Evolutionary conservation across 2,113 vertebrate species (phyloP), one percentile per base, ranked within the genome.

Genomic region (Typhlomys cinereus): DNA sequence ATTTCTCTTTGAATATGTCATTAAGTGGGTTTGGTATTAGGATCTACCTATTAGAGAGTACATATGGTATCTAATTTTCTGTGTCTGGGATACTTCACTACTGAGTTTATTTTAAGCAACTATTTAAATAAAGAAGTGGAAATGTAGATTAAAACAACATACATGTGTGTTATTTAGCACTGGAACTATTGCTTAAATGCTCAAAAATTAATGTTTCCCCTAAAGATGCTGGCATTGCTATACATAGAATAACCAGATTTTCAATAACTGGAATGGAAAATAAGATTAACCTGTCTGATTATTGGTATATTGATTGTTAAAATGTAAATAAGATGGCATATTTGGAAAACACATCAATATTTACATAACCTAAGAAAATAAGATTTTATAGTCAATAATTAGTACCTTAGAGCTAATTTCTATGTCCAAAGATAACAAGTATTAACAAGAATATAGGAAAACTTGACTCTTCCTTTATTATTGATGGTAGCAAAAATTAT

Each of bases 41-140:
- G n/a, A n/a, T n/a, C n/a, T n/a, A n/a, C n/a, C n/a, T n/a, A n/a
- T n/a, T n/a, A n/a, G n/a, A n/a, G n/a, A n/a, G n/a, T n/a, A n/a
- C n/a, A n/a, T n/a, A n/a, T n/a, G n/a, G n/a, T n/a, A n/a, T n/a
- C n/a, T n/a, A n/a, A n/a, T n/a, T n/a, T n/a, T n/a, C n/a, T n/a
- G n/a, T n/a, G n/a, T n/a, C n/a, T n/a, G n/a, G n/a, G n/a, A n/a
- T n/a, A n/a, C n/a, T n/a, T n/a, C n/a, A n/a, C n/a, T n/a, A n/a
- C n/a, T 7, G 36, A 90, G 92, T 93, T 92, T 95, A 93, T 93
- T 93, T 95, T 78, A 85, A 91, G 21, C 20, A 92, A 57, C 41
- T n/a, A 57, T 5, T 88, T 91, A 88, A 76, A n/a, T 31, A 92
- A 86, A 69, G 69, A 96, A 90, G 0, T 10, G 81, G 15, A 94